A percentile compares a stretch with the other conserved stretches of the same genome.
Conservation (phyloP, 2,888 invertebrate species). For the Hypomecis atomaria region DNA sequence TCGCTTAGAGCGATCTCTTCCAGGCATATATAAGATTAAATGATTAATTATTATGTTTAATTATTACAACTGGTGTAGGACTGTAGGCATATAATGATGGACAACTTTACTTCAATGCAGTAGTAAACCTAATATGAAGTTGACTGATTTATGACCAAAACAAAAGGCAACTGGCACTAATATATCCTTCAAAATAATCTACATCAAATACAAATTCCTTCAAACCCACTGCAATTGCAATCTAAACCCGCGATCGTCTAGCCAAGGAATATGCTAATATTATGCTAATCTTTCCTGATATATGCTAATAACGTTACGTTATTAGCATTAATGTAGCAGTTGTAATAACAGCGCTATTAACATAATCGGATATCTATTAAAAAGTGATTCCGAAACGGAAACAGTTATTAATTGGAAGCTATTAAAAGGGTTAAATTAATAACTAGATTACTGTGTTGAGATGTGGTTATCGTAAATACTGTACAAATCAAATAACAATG, state of each 20-base stretch:
- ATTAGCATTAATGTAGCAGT: slow-evolving; percentile 14
- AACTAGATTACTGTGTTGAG: background rate
- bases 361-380: slow-evolving; percentile 21
- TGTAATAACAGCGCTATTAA: background rate
- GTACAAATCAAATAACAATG: background rate
- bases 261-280: slow-evolving; percentile 13
- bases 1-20: too few species aligned
- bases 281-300: background rate
- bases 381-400: slow-evolving; percentile 17
- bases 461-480: background rate
- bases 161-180: background rate
- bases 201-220: slow-evolving; percentile 5
- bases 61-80: too few species aligned
- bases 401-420: slow-evolving; percentile 8
- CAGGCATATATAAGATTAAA: too few species aligned
- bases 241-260: slow-evolving; percentile 10
- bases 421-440: slow-evolving; percentile 3
- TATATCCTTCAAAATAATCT: background rate
- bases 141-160: background rate
- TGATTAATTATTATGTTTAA: too few species aligned
- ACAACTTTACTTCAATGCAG: too few species aligned
- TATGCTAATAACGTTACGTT: slow-evolving; percentile 20
- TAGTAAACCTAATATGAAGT: too few species aligned
- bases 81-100: too few species aligned
- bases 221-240: slow-evolving; percentile 4